Base-by-base conservation (phyloP, 2,113 vertebrate species). In the Stercorarius parasiticus region DNA sequence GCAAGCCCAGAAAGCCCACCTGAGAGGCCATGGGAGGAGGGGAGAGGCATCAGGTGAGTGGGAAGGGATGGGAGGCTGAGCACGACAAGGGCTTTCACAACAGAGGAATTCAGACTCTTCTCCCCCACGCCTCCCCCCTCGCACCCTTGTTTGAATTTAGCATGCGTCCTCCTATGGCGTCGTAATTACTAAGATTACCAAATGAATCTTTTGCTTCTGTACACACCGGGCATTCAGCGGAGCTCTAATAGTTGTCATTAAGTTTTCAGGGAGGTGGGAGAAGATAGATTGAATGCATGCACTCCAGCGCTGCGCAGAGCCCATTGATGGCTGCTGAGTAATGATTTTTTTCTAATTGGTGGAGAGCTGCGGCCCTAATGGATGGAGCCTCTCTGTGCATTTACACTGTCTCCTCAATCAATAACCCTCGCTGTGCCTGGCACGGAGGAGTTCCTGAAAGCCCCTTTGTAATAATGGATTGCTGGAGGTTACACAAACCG, bases 331-430 rank as follows among this genome's bases (percentile, higher is more conserved):
- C 98, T 98, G 98, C 98, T 98, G 98, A 98, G 98, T 98, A 98
- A 98, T 98, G 98, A 98, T 98, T 98, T 98, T 98, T 97, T 98
- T 98, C 98, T 98, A 98, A 98, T 98, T 98, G 98, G 98, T 97
- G 98, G 98, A 98, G 97, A 98, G 98, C 98, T 96, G 97, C 97
- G 85, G 97, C 97, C 97, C 97, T 98, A 99, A 99, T 98, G 98
- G 98, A 99, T 98, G 98, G 98, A 98, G 97, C 97, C 93, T 98
- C 97, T 98, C 97, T 95, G 97, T 97, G 98, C 96, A 98, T 97
- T 98, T 98, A 96, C 97, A 96, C 97, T 97, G 98, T 98, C 98
- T 98, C 98, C 97, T 98, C 96, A 98, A 98, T 99, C 98, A 98
- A 99, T 98, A 98, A 97, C 78, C 95, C 98, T 98, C 84, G 96